Percentiles rank a stretch among this genome's conserved stretches.
These are phyloP conservation scores for Microcebus tavaratra DNA, from an alignment of 2,113 vertebrate species.

Conservation along the genomic window DNA sequence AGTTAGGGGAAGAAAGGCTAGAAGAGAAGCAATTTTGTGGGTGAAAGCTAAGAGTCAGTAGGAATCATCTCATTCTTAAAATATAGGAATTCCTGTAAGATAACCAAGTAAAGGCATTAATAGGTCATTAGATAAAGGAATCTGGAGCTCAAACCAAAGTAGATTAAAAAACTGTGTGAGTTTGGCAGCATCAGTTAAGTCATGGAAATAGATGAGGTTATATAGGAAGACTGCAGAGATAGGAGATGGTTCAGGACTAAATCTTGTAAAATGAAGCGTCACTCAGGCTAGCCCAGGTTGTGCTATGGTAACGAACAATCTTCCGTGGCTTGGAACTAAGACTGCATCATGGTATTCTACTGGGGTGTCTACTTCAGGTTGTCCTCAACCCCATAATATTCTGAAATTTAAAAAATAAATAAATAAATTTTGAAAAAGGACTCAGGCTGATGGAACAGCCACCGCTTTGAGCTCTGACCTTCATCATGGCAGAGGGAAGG, in stretches of 20 bases:
- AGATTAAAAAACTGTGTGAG: background rate
- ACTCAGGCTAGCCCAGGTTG: background rate
- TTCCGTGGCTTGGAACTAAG: too few species aligned
- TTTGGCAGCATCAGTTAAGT: background rate
- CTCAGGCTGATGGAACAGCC: background rate
- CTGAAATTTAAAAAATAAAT: too few species aligned
- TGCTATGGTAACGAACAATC: too few species aligned
- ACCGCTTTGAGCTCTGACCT: background rate
- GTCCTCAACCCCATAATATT: too few species aligned
- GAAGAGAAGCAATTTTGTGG: background rate
- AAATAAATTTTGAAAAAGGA: background rate
- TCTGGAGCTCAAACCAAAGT: background rate
- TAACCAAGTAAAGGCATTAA: background rate
- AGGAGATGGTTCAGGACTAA: background rate
- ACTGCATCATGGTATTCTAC: too few species aligned
- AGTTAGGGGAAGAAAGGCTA: background rate
- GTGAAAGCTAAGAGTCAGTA: background rate
- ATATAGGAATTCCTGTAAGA: background rate
- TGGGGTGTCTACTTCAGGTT: background rate
- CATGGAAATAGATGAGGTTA: background rate
- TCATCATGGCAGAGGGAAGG: background rate
- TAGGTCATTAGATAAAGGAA: background rate
- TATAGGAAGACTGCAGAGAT: background rate
- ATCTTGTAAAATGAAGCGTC: background rate
- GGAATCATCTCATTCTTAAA: background rate